Evolutionary conservation across 2,797 vertebrate species (phyloP), one percentile per base, ranked within the genome.

Genomic region (Xenentodon cancila): DNA sequence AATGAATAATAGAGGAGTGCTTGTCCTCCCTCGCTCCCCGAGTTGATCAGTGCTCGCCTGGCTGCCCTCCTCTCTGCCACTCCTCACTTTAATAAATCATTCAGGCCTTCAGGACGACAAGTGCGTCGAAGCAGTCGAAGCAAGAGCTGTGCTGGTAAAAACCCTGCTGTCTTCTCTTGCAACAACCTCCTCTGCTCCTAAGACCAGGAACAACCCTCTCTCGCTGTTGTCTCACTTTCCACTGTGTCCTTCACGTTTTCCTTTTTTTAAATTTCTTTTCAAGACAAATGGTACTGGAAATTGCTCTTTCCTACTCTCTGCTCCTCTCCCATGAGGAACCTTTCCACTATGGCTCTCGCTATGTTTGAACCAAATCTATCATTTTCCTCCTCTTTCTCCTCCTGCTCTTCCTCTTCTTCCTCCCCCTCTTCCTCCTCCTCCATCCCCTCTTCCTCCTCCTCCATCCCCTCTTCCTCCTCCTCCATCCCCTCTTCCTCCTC

Each of bases 11-110:
- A n/a, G n/a, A n/a, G n/a, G n/a, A n/a, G n/a, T n/a, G n/a, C 88
- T 91, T 92, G 90, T 93, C 88, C 86, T 91, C 81, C 84, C 80
- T 86, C 70, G 69, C 85, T 92, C 83, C 81, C 80, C 72, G 75
- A 77, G 84, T 91, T 92, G 92, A 93, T 93, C 91, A 91, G 89
- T 73, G 86, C 84, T 87, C 61, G 88, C 86, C 86, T 91, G 88
- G 83, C 90, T 89, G 88, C 5, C 25, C 25, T 25, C 42, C 42
- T 2, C 42, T 17, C 42, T 17, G 12, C 42, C 4, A 5, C 42
- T 2, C 37, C 37, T 9, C 37, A 56, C 86, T 87, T 91, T 87
- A 88, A 93, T 92, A 92, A 92, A 94, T 93, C 90, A 93, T 93
- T 86, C 85, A 86, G 84, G 84, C 79, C 75, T 80, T 88, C 81